Conservation (phyloP, 2,888 invertebrate species). For the Auanema freiburgensis region DNA sequence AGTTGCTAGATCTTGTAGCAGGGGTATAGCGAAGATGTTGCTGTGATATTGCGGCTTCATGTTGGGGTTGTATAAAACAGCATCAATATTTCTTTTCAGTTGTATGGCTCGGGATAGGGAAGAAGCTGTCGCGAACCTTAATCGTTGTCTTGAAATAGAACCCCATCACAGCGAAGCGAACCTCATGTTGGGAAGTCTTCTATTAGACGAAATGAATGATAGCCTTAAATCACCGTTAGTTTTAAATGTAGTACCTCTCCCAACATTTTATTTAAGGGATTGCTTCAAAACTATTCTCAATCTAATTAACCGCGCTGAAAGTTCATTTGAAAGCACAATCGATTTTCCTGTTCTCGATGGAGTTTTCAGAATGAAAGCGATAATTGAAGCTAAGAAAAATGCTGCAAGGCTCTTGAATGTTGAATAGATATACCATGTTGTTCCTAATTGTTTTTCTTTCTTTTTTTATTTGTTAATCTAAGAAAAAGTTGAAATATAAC, state of each 20-base stretch:
- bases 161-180: slow-evolving; percentile 26
- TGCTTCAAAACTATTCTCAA: neutral
- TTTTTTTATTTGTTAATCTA: too few relatives aligned
- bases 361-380: slow-evolving; percentile 20
- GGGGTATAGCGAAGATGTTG: too few relatives aligned
- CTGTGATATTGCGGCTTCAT: too few relatives aligned
- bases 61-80: too few relatives aligned
- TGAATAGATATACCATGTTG: too few relatives aligned
- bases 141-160: slow-evolving; percentile 21
- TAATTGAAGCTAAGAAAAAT: slow-evolving; percentile 15
- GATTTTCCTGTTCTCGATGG: slow-evolving; percentile 22
- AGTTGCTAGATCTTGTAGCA: neutral
- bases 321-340: slow-evolving; percentile 12
- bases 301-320: slow-evolving; percentile 7
- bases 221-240: slow-evolving; percentile 10
- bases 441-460: too few relatives aligned
- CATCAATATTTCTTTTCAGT: slow-evolving; percentile 7
- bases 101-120: slow-evolving; percentile 14
- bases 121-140: slow-evolving; percentile 16
- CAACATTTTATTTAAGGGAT: neutral
- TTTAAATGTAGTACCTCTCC: neutral
- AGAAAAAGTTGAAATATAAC: too few relatives aligned
- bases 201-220: slow-evolving; percentile 15
- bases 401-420: slow-evolving; percentile 6
- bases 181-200: slow-evolving; percentile 20